Base-by-base conservation (phyloP, 2,888 invertebrate genomes). In the Eumerus sabulonum region DNA sequence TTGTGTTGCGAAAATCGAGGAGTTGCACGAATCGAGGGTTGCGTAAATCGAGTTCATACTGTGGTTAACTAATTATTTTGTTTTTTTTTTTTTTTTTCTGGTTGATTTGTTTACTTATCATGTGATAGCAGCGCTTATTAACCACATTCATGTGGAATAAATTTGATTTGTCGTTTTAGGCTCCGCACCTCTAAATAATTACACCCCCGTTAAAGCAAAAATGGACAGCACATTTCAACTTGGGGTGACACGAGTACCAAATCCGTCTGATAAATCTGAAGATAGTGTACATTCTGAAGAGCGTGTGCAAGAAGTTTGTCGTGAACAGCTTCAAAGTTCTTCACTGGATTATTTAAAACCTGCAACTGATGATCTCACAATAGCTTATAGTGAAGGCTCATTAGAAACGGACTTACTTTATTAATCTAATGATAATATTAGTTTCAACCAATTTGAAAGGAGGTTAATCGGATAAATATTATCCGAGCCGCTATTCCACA, bases 191-290 rank as follows among this genome's bases (percentile, higher is more conserved):
- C 91, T 96, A 87, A 92, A 94, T 82, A 94, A 93, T 86, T 96
- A 96, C 91, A 95, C 95, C 85, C 96, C 96, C 73, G 92, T 94
- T 90, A 94, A 95, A 91, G 92, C 92, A 63, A 90, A 91, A 82
- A 91, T 90, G 83, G 90, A 91, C 84, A 92, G 89, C 85, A 90
- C 92, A 76, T 96, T 96, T 90, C 93, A 94, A 90, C 91, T 96
- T 79, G 96, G 96, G 60, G 92, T 96, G 70, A 93, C 94, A 82
- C 91, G 94, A 85, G 91, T 91, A 83, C 90, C 87, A 82, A 89
- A 57, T 54, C 79, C 64, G 56, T 19, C 47, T 13, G 73, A 57
- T 35, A 50, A 59, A 56, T 18, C 44, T 27, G 50, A 9, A 36
- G 67, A 77, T 4, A 48, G 57, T 18, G 14, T 45, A 45, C 36